Base-by-base conservation (phyloP, 2,888 invertebrate genomes). In the Macrophya annulata region DNA sequence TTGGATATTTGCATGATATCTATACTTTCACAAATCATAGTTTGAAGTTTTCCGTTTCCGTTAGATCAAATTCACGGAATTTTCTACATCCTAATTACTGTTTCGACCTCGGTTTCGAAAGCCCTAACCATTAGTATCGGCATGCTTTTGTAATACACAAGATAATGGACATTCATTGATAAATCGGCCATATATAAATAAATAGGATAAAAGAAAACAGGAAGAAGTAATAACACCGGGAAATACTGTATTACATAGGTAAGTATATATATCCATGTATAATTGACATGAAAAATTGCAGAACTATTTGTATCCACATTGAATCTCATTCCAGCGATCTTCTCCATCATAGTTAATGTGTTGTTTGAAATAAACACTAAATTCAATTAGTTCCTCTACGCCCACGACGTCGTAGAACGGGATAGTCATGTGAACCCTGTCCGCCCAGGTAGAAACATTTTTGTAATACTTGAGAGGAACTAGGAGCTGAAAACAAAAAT, bases 391-490 rank as follows among this genome's bases (percentile, higher is more conserved):
- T 51, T 21, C 31, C 10, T 77, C 51, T 55, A 4, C 4, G 55
- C 55, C 31, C 4, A 77, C 37, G 43, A 45, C 48, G 15, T 77
- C 77, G 15, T 55, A 77, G 21, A 77, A 77, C n/a, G 48, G 77
- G 12, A 25, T 45, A 25, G 48, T 37, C 51, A 10, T 21, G 25
- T 51, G 77, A 5, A 77, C 77, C 31, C 77, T 77, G 25, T 77
- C 77, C 37, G 77, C 51, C 77, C 77, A 77, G 12, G 31, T 51
- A 12, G 48, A 51, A 48, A 77, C 51, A 77, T 77, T 77, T 77
- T 51, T 48, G 55, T 25, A 51, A 15, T 77, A 9, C 17, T 77
- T 21, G 10, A 77, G 31, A 4, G 77, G 77, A 48, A 77, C 31
- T 9, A 77, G 51, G n/a, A 77, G 21, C 77, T 77, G 77, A 17